Evolutionary conservation across 2,888 invertebrate genomes (phyloP), one percentile per base, ranked within the genome.

Genomic region (Labia minor): DNA sequence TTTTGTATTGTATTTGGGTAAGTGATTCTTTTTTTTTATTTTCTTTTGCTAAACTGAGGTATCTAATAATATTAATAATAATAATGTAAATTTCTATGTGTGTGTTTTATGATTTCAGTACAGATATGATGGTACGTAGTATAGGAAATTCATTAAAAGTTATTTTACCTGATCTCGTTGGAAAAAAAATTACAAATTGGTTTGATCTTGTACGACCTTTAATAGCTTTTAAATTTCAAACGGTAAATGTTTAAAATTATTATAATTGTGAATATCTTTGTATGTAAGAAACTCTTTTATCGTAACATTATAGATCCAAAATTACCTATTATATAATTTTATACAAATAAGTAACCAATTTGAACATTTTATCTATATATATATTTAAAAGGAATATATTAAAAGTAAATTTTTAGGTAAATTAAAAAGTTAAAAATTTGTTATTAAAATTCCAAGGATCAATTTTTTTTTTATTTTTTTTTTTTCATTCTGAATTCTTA

Each of bases 1-100:
- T 98, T 98, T 82, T 95, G 95, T 79, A 90, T 98, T 72, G 95
- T 96, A 61, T 97, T 97, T 78, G 92, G 93, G 89, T 92, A 79
- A 81, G 14, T n/a, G 3, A 26, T 26, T 26, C 26, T 8, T 26
- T 26, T 26, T 6, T 26, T 26, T 26, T 26, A 6, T 26, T 6
- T 26, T 26, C 3, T 26, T 26, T 26, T 26, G 8, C 8, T 26
- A 26, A 26, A n/a, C n/a, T n/a, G n/a, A n/a, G n/a, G n/a, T n/a
- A n/a, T n/a, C n/a, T n/a, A n/a, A n/a, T n/a, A n/a, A n/a, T n/a
- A n/a, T n/a, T n/a, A n/a, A n/a, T n/a, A n/a, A n/a, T n/a, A n/a
- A n/a, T n/a, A n/a, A n/a, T n/a, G n/a, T n/a, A n/a, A n/a, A 64
- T 16, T 62, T 10, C 14, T 62, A 65, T 19, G 26, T 64, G 3